Conservation (phyloP, 2,888 invertebrate species). For the Dasysyrphus tricinctus region DNA sequence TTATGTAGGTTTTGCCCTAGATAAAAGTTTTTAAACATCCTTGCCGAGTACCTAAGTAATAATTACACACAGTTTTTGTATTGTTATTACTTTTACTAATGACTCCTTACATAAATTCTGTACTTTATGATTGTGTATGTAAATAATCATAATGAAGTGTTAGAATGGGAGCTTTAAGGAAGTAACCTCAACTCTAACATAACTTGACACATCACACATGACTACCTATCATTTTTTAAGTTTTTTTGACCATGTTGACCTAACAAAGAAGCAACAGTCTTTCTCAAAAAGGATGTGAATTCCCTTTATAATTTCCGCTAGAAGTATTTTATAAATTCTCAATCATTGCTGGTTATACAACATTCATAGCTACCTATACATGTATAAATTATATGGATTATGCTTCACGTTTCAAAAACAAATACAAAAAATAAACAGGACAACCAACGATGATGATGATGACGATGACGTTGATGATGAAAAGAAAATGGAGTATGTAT, state of each 20-base stretch:
- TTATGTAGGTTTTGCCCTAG: not conserved
- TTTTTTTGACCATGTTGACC: constrained; percentile 13
- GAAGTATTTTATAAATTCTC: constrained; percentile 14
- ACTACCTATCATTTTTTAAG: not conserved
- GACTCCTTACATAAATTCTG: not conserved
- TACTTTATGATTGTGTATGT: too few species aligned
- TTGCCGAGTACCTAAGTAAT: not conserved
- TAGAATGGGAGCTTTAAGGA: not conserved
- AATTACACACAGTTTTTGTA: not conserved
- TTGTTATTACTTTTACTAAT: not conserved
- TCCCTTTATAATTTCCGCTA: constrained; percentile 16
- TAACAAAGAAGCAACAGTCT: constrained; percentile 27
- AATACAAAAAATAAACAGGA: constrained; percentile 1
- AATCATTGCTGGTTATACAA: not conserved
- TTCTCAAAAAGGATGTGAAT: constrained; percentile 6
- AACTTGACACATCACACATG: constrained; percentile 22
- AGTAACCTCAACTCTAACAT: constrained; percentile 37
- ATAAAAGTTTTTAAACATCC: constrained; percentile 22
- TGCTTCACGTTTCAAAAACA: constrained; percentile 8
- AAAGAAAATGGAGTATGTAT: constrained; percentile 21
- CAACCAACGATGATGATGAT: constrained; percentile 20
- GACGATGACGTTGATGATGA: constrained; percentile 7
- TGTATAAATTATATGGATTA: not conserved
- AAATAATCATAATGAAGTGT: too few species aligned
- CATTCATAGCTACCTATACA: not conserved